Conservation (phyloP, 2,797 vertebrate species). For the Pygocentrus nattereri region DNA sequence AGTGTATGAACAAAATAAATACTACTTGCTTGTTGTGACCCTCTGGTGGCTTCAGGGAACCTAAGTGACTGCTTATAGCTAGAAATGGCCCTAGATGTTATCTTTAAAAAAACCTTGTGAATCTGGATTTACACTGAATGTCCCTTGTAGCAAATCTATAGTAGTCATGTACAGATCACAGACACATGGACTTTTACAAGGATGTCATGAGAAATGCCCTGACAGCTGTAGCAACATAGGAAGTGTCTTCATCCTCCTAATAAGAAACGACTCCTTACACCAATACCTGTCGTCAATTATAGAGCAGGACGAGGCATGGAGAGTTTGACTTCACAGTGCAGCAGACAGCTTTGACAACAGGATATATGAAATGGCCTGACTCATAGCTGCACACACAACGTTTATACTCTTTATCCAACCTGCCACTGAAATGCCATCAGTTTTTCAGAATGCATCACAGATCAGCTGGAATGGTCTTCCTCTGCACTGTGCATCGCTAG, state of each 20-base stretch:
- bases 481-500: not conserved
- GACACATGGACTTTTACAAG: not conserved
- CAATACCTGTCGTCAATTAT: constrained; percentile 34
- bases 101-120: not conserved
- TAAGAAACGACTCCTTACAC: constrained; percentile 11
- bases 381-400: not conserved
- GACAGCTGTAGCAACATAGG: constrained; percentile 5
- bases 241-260: constrained; percentile 11
- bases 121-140: not conserved
- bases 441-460: constrained; percentile 21
- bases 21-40: no score
- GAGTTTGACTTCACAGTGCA: constrained; percentile 10
- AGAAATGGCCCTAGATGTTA: not conserved
- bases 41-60: no score
- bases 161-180: constrained; percentile 12
- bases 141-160: not conserved
- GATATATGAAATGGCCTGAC: not conserved
- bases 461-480: constrained; percentile 5
- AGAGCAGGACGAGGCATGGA: constrained; percentile 12
- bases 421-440: constrained; percentile 1
- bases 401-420: constrained; percentile 30
- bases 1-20: no score
- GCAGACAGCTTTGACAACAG: constrained; percentile 36
- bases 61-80: no score
- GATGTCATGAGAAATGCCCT: not conserved